These are phyloP conservation scores for Sycophaga agraensis DNA, from an alignment of 1,140 invertebrate genomes.

Conservation along the genomic window DNA sequence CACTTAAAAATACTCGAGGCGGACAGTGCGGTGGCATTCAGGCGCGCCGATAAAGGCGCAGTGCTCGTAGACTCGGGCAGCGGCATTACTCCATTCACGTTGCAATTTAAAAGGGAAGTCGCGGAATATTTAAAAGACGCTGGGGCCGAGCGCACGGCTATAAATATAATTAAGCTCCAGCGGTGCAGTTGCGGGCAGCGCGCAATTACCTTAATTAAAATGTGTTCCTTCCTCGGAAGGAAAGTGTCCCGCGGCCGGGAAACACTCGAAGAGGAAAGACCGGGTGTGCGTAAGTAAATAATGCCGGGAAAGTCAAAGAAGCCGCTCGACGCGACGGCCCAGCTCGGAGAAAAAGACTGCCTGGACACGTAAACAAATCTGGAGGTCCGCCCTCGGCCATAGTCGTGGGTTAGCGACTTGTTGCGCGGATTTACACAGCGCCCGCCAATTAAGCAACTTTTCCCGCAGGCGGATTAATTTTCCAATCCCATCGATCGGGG, in stretches of 20 bases:
- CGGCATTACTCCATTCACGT: too few relatives aligned
- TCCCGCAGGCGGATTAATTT: neutral
- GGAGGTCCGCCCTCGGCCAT: too few relatives aligned
- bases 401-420: too few relatives aligned
- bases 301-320: neutral
- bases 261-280: neutral
- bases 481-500: neutral
- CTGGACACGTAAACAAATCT: constrained; percentile 9
- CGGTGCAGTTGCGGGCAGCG: neutral
- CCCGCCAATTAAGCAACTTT: neutral
- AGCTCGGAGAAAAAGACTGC: neutral
- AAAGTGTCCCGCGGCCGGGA: neutral
- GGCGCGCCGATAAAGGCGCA: too few relatives aligned
- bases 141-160: neutral
- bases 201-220: constrained; percentile 14
- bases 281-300: neutral
- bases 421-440: neutral
- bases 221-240: neutral
- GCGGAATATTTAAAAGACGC: too few relatives aligned
- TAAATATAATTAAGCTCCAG: neutral
- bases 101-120: too few relatives aligned
- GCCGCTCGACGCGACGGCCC: neutral
- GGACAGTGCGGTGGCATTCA: too few relatives aligned
- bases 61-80: too few relatives aligned
- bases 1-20: too few relatives aligned